Percentiles rank a stretch among this genome's conserved stretches.
phyloP scores from a whole-genome alignment of 2,113 vertebrate genomes.

The Puntigrus tetrazona region DNA sequence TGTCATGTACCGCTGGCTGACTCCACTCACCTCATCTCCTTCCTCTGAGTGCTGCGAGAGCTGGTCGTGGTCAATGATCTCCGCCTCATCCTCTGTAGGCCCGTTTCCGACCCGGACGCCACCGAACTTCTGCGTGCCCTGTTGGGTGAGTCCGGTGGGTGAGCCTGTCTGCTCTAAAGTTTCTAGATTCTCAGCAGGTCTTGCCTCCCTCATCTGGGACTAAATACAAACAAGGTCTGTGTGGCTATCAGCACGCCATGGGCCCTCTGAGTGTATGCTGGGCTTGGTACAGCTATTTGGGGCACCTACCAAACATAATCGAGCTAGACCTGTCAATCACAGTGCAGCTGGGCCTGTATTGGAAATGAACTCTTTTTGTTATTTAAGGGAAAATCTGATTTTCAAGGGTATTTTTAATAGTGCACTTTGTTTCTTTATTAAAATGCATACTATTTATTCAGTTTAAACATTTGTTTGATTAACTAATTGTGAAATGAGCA shows the following conservation, averaged over 20 bases:
- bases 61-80: conserved; percentile 99
- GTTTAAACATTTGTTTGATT: too few species aligned
- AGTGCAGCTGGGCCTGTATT: background rate
- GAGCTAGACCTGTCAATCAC: background rate
- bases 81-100: conserved; percentile 97
- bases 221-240: conserved; percentile 82
- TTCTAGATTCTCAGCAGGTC: conserved; percentile 79
- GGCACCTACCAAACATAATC: conserved; percentile 53
- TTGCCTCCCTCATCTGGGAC: conserved; percentile 80
- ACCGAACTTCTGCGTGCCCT: conserved; percentile 98
- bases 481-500: too few species aligned
- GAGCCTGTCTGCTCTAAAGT: conserved; percentile 81
- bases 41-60: conserved; percentile 97
- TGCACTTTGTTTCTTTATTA: too few species aligned
- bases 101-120: conserved; percentile 97
- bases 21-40: conserved; percentile 87
- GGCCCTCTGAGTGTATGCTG: conserved; percentile 26
- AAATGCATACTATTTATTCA: too few species aligned
- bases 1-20: background rate
- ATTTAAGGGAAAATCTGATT: background rate
- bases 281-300: conserved; percentile 12
- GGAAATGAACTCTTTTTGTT: background rate
- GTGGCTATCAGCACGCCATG: conserved; percentile 73
- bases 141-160: conserved; percentile 81
- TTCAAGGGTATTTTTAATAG: background rate